Conservation (phyloP, 2,797 vertebrate genomes). For the Microctenopoma stevenorrisi region DNA sequence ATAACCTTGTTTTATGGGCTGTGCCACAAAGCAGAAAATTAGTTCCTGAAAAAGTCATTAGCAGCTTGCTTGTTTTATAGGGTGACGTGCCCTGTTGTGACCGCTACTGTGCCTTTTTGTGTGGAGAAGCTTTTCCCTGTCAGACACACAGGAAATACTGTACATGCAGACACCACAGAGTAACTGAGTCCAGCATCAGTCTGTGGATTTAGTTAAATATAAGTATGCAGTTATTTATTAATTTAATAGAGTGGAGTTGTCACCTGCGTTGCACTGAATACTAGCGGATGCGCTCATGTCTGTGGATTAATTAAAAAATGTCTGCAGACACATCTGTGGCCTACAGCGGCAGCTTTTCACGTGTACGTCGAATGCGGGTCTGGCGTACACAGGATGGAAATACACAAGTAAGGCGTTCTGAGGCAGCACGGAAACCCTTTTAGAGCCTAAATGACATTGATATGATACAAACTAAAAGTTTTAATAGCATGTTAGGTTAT, state of each 20-base stretch:
- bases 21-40: constrained; percentile 82
- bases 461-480: no score
- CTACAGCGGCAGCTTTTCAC: no score
- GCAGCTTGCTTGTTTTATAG: constrained; percentile 81
- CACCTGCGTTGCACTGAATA: not conserved
- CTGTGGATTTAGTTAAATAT: constrained; percentile 34
- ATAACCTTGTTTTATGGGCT: constrained; percentile 81
- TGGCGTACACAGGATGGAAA: no score
- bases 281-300: no score
- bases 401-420: no score
- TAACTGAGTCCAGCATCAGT: constrained; percentile 39
- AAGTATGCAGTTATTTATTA: constrained; percentile 12
- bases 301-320: no score
- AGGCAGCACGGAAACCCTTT: no score
- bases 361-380: no score
- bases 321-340: no score
- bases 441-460: no score
- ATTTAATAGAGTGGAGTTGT: not conserved
- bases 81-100: constrained; percentile 78
- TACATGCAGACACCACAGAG: constrained; percentile 12
- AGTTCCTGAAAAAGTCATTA: constrained; percentile 87
- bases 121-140: constrained; percentile 60
- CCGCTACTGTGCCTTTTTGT: constrained; percentile 64
- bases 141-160: constrained; percentile 39
- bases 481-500: no score